Evolutionary conservation across 2,113 vertebrate genomes (phyloP).

Genomic region (Arvicanthis niloticus): DNA sequence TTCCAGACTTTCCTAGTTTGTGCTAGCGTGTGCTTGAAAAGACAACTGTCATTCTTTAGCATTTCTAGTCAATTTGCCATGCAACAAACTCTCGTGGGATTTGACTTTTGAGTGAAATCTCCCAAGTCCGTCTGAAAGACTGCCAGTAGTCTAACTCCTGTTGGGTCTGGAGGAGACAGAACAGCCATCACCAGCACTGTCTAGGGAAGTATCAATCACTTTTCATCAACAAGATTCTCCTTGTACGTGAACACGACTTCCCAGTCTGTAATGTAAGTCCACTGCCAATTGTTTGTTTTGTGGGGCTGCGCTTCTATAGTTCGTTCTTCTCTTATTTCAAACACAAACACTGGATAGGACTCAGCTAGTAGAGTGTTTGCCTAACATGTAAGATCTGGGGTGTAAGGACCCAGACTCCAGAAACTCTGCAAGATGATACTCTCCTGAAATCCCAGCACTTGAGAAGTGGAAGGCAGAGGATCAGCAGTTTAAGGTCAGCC

Average conservation of each 20-base stretch:
- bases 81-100: background rate
- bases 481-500: background rate
- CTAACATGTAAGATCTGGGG: background rate
- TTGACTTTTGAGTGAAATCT: slow-evolving; percentile 22
- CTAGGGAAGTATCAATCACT: background rate
- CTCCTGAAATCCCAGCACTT: background rate
- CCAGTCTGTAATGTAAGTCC: background rate
- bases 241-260: background rate
- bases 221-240: background rate
- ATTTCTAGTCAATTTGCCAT: background rate
- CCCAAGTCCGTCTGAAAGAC: background rate
- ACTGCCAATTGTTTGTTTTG: background rate
- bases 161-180: background rate
- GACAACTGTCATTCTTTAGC: background rate
- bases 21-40: background rate
- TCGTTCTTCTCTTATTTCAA: background rate
- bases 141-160: background rate
- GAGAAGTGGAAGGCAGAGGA: background rate
- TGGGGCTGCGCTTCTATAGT: background rate
- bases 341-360: background rate
- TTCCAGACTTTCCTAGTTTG: background rate
- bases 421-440: background rate
- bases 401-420: background rate
- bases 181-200: background rate
- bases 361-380: background rate